Base-by-base conservation (phyloP, 92 coral and sea anemone genomes). In the Umimayanthus kanabou region DNA sequence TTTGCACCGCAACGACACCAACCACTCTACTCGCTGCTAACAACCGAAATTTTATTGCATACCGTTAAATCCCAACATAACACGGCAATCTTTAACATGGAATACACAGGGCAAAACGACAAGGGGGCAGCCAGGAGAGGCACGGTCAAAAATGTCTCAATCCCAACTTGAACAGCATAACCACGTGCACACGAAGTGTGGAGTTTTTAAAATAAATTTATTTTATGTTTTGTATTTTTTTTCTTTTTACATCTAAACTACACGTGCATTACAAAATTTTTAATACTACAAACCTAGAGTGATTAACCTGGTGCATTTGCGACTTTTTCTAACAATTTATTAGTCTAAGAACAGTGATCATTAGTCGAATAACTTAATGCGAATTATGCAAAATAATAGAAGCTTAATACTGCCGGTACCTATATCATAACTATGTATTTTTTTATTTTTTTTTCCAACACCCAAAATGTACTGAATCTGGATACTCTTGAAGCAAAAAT, bases 121-220 rank as follows among this genome's bases (percentile, higher is more conserved):
- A 33, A 33, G 37, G 37, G 37, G 37, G 37, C 37, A 33, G 2
- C 37, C 2, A 33, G 37, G 37, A 33, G 37, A 33, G 37, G 2
- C 37, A 33, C 37, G 37, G 37, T 33, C 37, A 33, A 2, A 33
- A 33, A 33, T 33, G 37, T 2, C 37, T 33, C 37, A 33, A 33
- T 33, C 37, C 37, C 37, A 33, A 33, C 37, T 33, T 33, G 37
- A 33, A 33, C 37, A 73, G 20, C 4, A 71, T 23, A 71, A 76
- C 30, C 82, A 49, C 65, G 0, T 37, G 23, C 23, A 50, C 69
- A 79, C 9, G 0, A 42, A 66, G 14, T 42, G 55, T 67, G 86
- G 86, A 11, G 86, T 82, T 91, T 89, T 91, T 91, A 88, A 91
- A 88, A 88, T 91, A 91, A 66, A 91, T 91, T 91, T 91, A 91